phyloP scores from a whole-genome alignment of 2,888 invertebrate species.

The Orthosia cruda region DNA sequence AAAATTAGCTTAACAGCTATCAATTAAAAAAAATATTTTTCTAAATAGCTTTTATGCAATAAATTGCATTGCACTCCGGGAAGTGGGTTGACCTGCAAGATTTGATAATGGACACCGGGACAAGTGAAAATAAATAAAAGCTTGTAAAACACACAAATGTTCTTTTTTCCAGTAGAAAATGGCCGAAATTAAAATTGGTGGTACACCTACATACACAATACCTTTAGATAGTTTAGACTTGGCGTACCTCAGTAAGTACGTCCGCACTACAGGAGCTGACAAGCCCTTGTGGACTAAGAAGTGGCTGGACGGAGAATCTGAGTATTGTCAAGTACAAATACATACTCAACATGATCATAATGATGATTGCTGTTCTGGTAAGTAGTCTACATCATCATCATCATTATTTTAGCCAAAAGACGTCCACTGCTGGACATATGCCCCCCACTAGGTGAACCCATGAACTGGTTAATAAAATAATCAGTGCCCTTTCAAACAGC shows the following conservation, averaged over 20 bases:
- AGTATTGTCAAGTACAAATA: constrained; percentile 33
- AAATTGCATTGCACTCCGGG: too few species aligned
- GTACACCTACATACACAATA: background rate
- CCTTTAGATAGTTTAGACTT: constrained; percentile 41
- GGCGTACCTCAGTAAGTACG: constrained; percentile 20
- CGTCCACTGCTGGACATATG: too few species aligned
- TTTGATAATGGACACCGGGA: too few species aligned
- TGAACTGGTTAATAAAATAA: too few species aligned
- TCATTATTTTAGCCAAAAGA: too few species aligned
- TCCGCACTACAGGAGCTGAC: background rate
- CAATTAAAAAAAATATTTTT: too few species aligned
- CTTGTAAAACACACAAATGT: too few species aligned
- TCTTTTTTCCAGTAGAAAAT: constrained; percentile 3
- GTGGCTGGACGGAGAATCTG: constrained; percentile 26
- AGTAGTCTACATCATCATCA: background rate
- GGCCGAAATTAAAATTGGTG: background rate
- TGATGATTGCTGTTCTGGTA: constrained; percentile 42
- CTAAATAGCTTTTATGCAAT: too few species aligned
- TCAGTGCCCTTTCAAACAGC: too few species aligned
- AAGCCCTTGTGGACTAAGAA: constrained; percentile 37
- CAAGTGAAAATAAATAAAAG: too few species aligned
- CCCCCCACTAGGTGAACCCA: too few species aligned
- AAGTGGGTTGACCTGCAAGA: too few species aligned
- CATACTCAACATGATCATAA: background rate
- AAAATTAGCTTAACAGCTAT: background rate